phyloP scores from a whole-genome alignment of 2,888 invertebrate genomes.

The Cremastobaeus sp. region DNA sequence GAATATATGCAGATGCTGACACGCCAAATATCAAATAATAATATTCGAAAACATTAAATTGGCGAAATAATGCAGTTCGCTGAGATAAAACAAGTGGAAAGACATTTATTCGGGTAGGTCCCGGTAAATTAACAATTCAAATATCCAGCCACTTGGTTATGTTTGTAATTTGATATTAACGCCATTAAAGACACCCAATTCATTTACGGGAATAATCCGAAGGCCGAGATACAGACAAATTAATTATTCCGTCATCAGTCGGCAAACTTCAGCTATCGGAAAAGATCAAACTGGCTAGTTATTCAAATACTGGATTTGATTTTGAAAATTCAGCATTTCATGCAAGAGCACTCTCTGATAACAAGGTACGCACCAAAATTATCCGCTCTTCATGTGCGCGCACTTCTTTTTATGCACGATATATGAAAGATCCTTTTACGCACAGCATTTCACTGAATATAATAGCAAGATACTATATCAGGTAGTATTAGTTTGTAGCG shows the following conservation, averaged over 20 bases:
- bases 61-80: neutral
- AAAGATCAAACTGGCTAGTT: too few species aligned
- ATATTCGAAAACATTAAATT: slow-evolving; percentile 19
- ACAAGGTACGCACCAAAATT: slow-evolving; percentile 24
- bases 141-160: slow-evolving; percentile 1
- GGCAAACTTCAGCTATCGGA: too few species aligned
- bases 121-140: slow-evolving; percentile 37
- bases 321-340: slow-evolving; percentile 33
- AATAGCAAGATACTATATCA: slow-evolving; percentile 53
- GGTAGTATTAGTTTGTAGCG: slow-evolving; percentile 53
- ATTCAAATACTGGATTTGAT: slow-evolving; percentile 3
- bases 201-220: too few species aligned
- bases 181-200: too few species aligned
- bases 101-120: slow-evolving; percentile 1
- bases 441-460: slow-evolving; percentile 39
- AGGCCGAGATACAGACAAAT: too few species aligned
- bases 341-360: slow-evolving; percentile 38
- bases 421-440: slow-evolving; percentile 58
- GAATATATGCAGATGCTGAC: slow-evolving; percentile 34
- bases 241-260: too few species aligned
- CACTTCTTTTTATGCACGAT: slow-evolving; percentile 46
- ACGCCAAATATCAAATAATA: slow-evolving; percentile 32
- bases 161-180: slow-evolving; percentile 25
- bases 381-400: slow-evolving; percentile 19
- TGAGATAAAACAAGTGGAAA: slow-evolving; percentile 9